A percentile compares a stretch with the other conserved stretches of the same genome.
These are phyloP conservation scores for Philhelius pedissequus DNA, from an alignment of 2,888 invertebrate species.

Conservation along the genomic window DNA sequence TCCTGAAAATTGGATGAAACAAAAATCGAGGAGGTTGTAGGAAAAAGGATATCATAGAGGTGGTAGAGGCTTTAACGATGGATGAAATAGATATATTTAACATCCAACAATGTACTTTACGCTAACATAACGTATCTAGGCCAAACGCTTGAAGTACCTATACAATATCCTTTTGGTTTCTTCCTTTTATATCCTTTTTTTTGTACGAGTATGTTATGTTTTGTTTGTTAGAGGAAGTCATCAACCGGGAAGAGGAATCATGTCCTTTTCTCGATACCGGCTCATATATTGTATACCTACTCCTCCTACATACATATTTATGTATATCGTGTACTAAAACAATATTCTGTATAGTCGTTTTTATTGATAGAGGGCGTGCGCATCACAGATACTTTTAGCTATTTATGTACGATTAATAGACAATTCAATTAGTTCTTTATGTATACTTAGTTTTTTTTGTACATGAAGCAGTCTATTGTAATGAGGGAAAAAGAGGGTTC, in stretches of 20 bases:
- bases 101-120: conserved; percentile 1
- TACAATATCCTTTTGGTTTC: background rate
- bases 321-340: background rate
- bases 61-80: background rate
- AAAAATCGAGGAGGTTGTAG: background rate
- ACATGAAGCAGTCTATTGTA: background rate
- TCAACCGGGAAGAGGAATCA: conserved; percentile 33
- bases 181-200: background rate
- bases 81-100: background rate
- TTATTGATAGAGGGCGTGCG: conserved; percentile 26
- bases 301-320: background rate
- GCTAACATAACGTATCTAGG: conserved; percentile 26
- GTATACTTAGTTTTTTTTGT: background rate
- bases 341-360: conserved; percentile 8
- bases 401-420: conserved; percentile 50
- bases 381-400: conserved; percentile 42
- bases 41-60: background rate
- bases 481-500: background rate
- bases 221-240: conserved; percentile 5
- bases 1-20: conserved; percentile 33
- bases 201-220: too few species aligned
- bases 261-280: conserved; percentile 7
- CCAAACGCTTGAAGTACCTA: conserved; percentile 29
- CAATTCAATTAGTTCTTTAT: conserved; percentile 45
- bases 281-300: background rate